Evolutionary conservation across 1,140 invertebrate species (phyloP).

Genomic region (Macrotrachela quadricornifera): DNA sequence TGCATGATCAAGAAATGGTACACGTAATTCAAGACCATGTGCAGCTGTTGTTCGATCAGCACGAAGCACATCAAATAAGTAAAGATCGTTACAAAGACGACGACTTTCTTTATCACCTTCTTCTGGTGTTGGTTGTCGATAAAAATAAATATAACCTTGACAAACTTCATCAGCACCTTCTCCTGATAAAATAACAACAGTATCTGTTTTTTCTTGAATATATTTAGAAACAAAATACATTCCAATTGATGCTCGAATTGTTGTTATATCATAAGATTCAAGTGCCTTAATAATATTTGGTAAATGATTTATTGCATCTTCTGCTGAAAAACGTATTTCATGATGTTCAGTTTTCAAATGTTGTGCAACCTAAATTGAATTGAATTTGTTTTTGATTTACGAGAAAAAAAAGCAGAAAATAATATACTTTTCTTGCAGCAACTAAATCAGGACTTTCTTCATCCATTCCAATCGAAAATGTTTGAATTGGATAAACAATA

Average conservation of each 20-base stretch:
- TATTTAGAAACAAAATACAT: slow-evolving; percentile 52
- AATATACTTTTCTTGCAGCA: slow-evolving; percentile 48
- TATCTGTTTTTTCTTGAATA: slow-evolving; percentile 45
- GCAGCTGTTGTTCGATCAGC: slow-evolving; percentile 63
- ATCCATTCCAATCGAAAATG: slow-evolving; percentile 61
- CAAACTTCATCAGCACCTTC: slow-evolving; percentile 73
- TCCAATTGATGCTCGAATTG: slow-evolving; percentile 48
- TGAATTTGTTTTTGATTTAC: no score
- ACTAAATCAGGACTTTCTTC: slow-evolving; percentile 57
- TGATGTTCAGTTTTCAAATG: slow-evolving; percentile 65
- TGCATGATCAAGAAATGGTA: slow-evolving; percentile 64
- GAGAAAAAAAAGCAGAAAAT: no score
- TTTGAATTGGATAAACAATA: slow-evolving; percentile 35
- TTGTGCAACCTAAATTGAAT: slow-evolving; percentile 39
- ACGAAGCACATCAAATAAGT: slow-evolving; percentile 61
- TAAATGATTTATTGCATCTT: slow-evolving; percentile 49
- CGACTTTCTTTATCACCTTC: slow-evolving; percentile 54
- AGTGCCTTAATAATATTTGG: slow-evolving; percentile 61
- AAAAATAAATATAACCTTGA: slow-evolving; percentile 70
- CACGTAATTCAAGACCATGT: slow-evolving; percentile 48
- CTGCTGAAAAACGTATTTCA: slow-evolving; percentile 54
- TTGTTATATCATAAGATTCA: slow-evolving; percentile 72
- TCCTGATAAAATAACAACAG: slow-evolving; percentile 54
- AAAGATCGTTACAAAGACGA: slow-evolving; percentile 46
- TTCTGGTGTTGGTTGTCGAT: slow-evolving; percentile 48